Conservation (phyloP, 1,140 invertebrate species). For the Drosophila lacertosa region DNA sequence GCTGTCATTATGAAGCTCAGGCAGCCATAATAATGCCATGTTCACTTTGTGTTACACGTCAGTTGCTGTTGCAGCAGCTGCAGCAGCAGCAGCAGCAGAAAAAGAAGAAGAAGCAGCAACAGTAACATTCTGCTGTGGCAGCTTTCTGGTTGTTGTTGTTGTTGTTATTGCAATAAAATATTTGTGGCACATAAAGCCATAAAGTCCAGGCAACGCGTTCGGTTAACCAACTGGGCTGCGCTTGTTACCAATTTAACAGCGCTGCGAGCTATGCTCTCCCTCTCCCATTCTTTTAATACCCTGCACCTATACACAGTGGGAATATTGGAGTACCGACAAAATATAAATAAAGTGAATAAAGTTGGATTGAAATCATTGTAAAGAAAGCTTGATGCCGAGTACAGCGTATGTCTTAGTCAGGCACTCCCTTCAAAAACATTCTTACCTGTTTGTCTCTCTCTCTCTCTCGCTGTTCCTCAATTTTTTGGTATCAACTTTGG, state of each 20-base stretch:
- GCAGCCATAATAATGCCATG: slow-evolving; percentile 78
- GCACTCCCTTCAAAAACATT: too few relatives aligned
- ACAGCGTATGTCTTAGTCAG: too few relatives aligned
- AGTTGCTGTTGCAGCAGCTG: slow-evolving; percentile 20
- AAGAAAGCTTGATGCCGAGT: too few relatives aligned
- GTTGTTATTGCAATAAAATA: slow-evolving; percentile 29
- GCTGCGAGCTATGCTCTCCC: background rate
- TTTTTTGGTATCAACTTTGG: slow-evolving; percentile 27
- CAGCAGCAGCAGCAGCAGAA: background rate
- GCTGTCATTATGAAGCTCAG: slow-evolving; percentile 36
- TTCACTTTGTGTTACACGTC: slow-evolving; percentile 70
- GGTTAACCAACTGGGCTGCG: slow-evolving; percentile 7
- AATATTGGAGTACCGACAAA: too few relatives aligned
- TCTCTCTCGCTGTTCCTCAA: background rate
- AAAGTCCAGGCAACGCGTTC: slow-evolving; percentile 32
- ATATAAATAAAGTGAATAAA: too few relatives aligned
- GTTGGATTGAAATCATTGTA: too few relatives aligned
- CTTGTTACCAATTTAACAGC: slow-evolving; percentile 8
- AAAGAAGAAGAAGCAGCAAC: background rate
- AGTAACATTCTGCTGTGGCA: background rate
- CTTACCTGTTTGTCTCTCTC: too few relatives aligned
- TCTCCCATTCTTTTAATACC: background rate
- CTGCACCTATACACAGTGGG: too few relatives aligned
- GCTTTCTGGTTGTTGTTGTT: slow-evolving; percentile 3
- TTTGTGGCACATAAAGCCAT: slow-evolving; percentile 45